A percentile compares a stretch with the other conserved stretches of the same genome.
These are phyloP conservation scores for Lasius fuliginosus DNA, from an alignment of 2,888 invertebrate genomes.

Conservation along the genomic window DNA sequence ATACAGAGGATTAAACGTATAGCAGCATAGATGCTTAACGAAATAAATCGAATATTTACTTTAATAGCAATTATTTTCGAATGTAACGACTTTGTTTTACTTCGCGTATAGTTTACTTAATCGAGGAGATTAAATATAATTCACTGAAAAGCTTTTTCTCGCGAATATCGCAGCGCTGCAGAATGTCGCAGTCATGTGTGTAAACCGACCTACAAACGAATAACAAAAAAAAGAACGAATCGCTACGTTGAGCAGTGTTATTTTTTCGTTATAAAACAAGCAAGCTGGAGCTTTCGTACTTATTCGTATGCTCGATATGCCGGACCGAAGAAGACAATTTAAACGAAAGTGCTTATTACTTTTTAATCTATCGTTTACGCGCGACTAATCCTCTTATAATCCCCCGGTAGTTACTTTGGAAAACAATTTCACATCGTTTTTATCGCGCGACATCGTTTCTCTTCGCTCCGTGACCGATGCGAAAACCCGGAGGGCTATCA, in stretches of 20 bases:
- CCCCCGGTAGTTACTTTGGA: constrained; percentile 43
- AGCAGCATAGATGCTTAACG: neutral
- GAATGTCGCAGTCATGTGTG: constrained; percentile 46
- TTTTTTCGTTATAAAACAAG: constrained; percentile 32
- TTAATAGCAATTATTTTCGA: constrained; percentile 18
- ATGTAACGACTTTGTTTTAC: constrained; percentile 23
- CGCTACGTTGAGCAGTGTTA: constrained; percentile 13
- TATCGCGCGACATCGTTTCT: constrained; percentile 40
- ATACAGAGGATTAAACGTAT: constrained; percentile 12
- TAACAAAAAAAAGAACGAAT: constrained; percentile 31
- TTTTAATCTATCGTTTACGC: constrained; percentile 30
- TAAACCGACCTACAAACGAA: constrained; percentile 49
- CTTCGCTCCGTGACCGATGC: constrained; percentile 28
- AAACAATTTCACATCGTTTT: constrained; percentile 53
- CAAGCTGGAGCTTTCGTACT: constrained; percentile 13
- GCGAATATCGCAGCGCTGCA: constrained; percentile 22
- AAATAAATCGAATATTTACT: constrained; percentile 39
- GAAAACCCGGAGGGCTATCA: constrained; percentile 56
- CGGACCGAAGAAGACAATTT: constrained; percentile 4
- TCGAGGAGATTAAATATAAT: constrained; percentile 42
- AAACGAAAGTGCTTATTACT: constrained; percentile 44
- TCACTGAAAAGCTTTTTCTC: constrained; percentile 19
- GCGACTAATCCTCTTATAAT: constrained; percentile 45
- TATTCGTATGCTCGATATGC: neutral
- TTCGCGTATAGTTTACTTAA: constrained; percentile 11